These are phyloP conservation scores for Turritopsis rubra DNA, from an alignment of 30 jellyfish, hydroid and myxozoan genomes.

Conservation along the genomic window DNA sequence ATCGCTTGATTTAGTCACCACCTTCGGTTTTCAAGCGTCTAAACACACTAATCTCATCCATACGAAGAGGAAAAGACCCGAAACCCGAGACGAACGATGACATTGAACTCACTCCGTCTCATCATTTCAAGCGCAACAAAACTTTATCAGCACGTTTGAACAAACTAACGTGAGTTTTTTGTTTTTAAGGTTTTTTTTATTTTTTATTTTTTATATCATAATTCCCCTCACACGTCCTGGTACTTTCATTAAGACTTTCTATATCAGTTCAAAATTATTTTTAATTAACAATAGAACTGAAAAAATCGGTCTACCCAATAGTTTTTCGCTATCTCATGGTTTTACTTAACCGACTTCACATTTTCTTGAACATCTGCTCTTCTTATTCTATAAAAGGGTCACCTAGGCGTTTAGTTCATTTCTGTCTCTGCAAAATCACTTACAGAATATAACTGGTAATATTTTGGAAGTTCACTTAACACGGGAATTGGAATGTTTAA, in stretches of 20 bases:
- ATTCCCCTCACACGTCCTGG: not conserved
- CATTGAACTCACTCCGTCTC: constrained; percentile 27
- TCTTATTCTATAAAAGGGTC: not conserved
- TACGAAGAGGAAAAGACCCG: constrained; percentile 40
- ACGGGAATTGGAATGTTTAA: not conserved
- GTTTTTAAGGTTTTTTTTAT: too few species aligned
- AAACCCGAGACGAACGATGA: constrained; percentile 30
- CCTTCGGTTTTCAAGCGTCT: constrained; percentile 63
- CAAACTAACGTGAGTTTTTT: not conserved
- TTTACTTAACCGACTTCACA: not conserved
- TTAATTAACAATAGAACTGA: not conserved
- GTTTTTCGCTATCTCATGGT: not conserved
- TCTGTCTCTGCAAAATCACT: not conserved
- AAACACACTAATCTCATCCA: constrained; percentile 41
- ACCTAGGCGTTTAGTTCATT: not conserved
- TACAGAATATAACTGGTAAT: not conserved
- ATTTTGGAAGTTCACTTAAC: not conserved
- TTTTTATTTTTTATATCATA: too few species aligned
- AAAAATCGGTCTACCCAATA: not conserved
- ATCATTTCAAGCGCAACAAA: not conserved
- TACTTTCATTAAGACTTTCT: not conserved
- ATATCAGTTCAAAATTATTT: not conserved
- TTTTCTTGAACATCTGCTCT: not conserved
- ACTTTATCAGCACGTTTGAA: not conserved
- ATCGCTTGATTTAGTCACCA: constrained; percentile 42